A percentile compares a stretch with the other conserved stretches of the same genome.
Conservation (phyloP, 2,888 invertebrate species). For the Tinea semifulvella region DNA sequence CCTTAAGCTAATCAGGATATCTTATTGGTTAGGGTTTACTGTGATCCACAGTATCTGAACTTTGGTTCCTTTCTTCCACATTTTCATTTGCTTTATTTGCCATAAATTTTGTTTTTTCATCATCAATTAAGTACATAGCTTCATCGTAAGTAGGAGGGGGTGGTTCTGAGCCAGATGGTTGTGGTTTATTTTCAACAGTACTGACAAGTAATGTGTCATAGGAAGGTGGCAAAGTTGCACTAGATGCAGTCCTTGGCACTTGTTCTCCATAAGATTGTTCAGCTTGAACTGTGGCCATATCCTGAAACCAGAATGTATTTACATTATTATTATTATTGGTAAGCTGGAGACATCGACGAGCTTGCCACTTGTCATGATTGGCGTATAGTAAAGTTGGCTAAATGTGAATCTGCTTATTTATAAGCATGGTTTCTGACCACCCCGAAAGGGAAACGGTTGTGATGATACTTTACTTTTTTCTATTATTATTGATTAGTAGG, state of each 20-base stretch:
- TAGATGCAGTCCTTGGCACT: conserved; percentile 64
- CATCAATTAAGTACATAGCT: conserved; percentile 65
- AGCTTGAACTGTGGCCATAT: conserved; percentile 64
- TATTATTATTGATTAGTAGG: too few relatives aligned
- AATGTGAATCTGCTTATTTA: too few relatives aligned
- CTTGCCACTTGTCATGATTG: too few relatives aligned
- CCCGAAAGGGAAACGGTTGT: too few relatives aligned
- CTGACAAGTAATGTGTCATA: conserved; percentile 67
- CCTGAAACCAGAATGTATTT: conserved; percentile 59
- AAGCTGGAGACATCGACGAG: too few relatives aligned
- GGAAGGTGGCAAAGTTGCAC: conserved; percentile 68
- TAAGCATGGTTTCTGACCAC: too few relatives aligned
- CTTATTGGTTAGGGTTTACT: conserved; percentile 47
- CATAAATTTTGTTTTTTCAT: conserved; percentile 41
- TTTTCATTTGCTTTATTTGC: conserved; percentile 41
- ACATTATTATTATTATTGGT: too few relatives aligned
- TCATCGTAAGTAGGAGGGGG: conserved; percentile 73
- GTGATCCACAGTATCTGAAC: conserved; percentile 33
- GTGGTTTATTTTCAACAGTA: conserved; percentile 45
- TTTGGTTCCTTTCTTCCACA: conserved; percentile 46
- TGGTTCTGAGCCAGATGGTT: conserved; percentile 59
- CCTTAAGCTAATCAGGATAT: background rate
- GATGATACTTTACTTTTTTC: too few relatives aligned
- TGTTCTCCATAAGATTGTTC: conserved; percentile 62
- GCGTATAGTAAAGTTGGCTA: too few relatives aligned